Base-by-base conservation (phyloP, 2,113 vertebrate species). In the Hemicordylus capensis region DNA sequence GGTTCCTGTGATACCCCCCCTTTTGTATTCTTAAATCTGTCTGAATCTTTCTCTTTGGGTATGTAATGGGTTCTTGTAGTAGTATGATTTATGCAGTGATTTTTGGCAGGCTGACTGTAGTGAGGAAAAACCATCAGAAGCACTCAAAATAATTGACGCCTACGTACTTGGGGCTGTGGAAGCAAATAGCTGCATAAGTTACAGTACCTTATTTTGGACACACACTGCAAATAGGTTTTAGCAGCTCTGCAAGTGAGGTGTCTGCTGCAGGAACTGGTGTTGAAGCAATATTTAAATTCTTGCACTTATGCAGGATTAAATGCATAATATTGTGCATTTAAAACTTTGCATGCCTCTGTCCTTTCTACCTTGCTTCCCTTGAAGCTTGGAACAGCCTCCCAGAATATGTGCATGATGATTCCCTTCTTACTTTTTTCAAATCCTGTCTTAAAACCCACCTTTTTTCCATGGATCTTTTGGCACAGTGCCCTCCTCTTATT, bases 81-180 rank as follows among this genome's bases (percentile, higher is more conserved):
- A 15, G 75, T 34, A 67, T 79, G 75, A 66, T 87, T 87, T 82
- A 87, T 74, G 22, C 78, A 66, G 67, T 28, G 28, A 42, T n/a
- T 74, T 80, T 83, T 84, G 86, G 76, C 67, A 46, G 46, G 44
- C 59, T 56, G 75, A 44, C 26, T 64, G 34, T 26, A 63, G 19
- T 51, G 76, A 72, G 34, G 58, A 85, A 20, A 63, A 74, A 28
- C 75, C 22, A 79, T 2, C 58, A 83, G 80, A 72, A 83, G 75
- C 67, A 58, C 34, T 83, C 69, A 72, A 15, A 78, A 79, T 74
- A 83, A 79, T 79, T 79, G 86, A 31, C 74, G 59, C 42, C 31
- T 20, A 56, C 39, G 44, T 78, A 46, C 82, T 85, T 58, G 37
- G 67, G 20, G 46, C 37, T 54, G 19, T 64, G 66, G 66, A 61